Evolutionary conservation across 2,797 vertebrate species (phyloP).

Genomic region (Nannoperca obscura): DNA sequence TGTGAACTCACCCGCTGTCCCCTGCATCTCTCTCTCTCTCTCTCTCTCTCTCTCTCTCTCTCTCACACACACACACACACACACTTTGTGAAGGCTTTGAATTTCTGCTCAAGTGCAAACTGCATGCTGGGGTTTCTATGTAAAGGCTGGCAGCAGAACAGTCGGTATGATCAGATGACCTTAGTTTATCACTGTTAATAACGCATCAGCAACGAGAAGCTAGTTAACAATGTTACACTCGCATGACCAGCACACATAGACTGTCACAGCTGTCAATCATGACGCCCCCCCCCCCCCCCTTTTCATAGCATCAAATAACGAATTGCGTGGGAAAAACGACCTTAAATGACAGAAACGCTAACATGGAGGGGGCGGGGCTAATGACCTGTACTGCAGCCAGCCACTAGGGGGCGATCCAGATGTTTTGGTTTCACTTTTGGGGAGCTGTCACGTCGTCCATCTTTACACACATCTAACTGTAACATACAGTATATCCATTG

Average conservation of each 20-base stretch:
- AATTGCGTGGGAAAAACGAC: too few species aligned
- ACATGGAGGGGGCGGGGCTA: too few species aligned
- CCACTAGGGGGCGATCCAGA: too few species aligned
- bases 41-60: not conserved
- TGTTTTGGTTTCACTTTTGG: too few species aligned
- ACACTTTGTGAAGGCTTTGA: not conserved
- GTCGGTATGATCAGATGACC: not conserved
- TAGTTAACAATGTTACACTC: not conserved
- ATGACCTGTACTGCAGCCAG: too few species aligned
- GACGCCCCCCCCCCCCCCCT: too few species aligned
- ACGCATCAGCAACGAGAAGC: not conserved
- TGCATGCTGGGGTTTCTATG: not conserved
- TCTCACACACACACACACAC: conserved; percentile 2
- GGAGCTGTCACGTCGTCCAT: too few species aligned
- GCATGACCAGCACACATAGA: too few species aligned
- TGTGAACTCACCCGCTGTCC: conserved; percentile 8
- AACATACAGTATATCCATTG: not conserved
- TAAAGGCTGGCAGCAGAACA: not conserved
- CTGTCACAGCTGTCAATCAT: too few species aligned
- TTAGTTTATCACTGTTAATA: too few species aligned
- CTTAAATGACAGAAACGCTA: too few species aligned
- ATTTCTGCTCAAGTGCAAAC: not conserved
- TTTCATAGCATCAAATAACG: too few species aligned
- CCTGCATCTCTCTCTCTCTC: conserved; percentile 3
- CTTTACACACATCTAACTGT: not conserved